Conservation (phyloP, 1,140 invertebrate species). For the Drosophila willistoni region DNA sequence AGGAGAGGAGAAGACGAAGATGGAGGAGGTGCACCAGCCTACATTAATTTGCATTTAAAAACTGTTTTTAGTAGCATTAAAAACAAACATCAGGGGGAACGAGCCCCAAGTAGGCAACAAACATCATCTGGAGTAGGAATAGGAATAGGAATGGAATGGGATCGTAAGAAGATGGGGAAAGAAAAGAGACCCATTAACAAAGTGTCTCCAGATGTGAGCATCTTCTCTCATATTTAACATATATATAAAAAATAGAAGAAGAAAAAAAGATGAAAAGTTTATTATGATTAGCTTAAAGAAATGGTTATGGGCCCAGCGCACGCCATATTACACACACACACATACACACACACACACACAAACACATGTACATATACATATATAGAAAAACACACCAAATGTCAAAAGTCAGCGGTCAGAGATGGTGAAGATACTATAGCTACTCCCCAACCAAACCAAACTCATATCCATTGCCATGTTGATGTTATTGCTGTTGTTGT, state of each 20-base stretch:
- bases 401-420: slow-evolving; percentile 54
- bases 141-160: slow-evolving; percentile 18
- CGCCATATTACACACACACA: slow-evolving; percentile 40
- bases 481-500: background rate
- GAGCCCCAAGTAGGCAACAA: slow-evolving; percentile 18
- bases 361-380: no score
- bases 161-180: slow-evolving; percentile 8
- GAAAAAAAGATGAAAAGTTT: slow-evolving; percentile 76
- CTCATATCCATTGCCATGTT: no score
- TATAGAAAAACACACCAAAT: slow-evolving; percentile 56
- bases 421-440: slow-evolving; percentile 17
- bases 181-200: slow-evolving; percentile 66
- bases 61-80: slow-evolving; percentile 79
- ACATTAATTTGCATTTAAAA: slow-evolving; percentile 82
- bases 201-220: slow-evolving; percentile 76
- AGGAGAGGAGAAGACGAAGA: background rate
- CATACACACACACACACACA: background rate
- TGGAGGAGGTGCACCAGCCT: slow-evolving; percentile 25
- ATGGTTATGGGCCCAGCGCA: slow-evolving; percentile 75
- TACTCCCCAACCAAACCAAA: background rate
- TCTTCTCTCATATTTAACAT: slow-evolving; percentile 70
- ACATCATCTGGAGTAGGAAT: slow-evolving; percentile 7
- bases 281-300: slow-evolving; percentile 78
- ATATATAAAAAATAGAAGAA: slow-evolving; percentile 9
- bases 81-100: slow-evolving; percentile 63